Evolutionary conservation across 1,140 invertebrate genomes (phyloP).

Genomic region (Eulimnadia texana): DNA sequence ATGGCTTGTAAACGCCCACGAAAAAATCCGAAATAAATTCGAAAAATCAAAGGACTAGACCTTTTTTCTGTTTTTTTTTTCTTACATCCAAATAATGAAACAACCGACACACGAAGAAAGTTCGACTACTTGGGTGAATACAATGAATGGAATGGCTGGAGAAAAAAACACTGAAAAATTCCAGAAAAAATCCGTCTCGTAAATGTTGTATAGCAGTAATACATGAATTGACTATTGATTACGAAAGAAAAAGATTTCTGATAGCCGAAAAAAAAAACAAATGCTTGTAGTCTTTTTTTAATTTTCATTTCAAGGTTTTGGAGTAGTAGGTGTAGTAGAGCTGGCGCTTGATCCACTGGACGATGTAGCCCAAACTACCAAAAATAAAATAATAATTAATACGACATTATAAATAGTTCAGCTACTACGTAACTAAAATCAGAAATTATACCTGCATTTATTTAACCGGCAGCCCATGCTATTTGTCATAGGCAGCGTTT

Average conservation of each 20-base stretch:
- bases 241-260: too few relatives aligned
- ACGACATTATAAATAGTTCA: neutral
- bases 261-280: too few relatives aligned
- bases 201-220: too few relatives aligned
- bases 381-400: neutral
- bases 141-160: too few relatives aligned
- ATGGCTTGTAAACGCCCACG: too few relatives aligned
- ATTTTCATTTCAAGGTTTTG: neutral
- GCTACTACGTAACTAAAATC: neutral
- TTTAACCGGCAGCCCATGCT: neutral
- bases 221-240: too few relatives aligned
- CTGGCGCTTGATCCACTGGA: conserved; percentile 2
- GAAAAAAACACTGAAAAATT: too few relatives aligned
- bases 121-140: too few relatives aligned
- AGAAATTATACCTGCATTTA: neutral
- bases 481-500: neutral
- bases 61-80: neutral
- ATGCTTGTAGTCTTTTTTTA: neutral
- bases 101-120: too few relatives aligned
- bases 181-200: too few relatives aligned
- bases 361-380: conserved; percentile 6
- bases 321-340: neutral
- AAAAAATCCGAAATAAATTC: too few relatives aligned
- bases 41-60: neutral
- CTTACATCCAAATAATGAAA: too few relatives aligned